phyloP scores from a whole-genome alignment of 2,888 invertebrate genomes.

The Noctua fimbriata region DNA sequence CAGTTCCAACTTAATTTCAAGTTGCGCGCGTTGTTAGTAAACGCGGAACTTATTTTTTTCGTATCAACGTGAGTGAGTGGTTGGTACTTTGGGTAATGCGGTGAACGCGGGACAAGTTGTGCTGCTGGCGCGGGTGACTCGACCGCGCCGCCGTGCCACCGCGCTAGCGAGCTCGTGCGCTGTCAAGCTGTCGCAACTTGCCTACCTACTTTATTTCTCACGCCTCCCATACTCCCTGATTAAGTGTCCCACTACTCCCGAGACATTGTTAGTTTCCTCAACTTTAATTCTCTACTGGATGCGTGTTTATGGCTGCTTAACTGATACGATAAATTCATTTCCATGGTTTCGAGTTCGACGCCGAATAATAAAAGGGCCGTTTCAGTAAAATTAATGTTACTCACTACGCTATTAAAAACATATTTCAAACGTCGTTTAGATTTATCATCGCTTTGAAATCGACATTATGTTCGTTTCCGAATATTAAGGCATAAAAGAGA shows the following conservation, averaged over 20 bases:
- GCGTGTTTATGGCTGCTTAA: constrained; percentile 31
- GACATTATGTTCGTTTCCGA: constrained; percentile 43
- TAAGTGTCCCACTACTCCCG: constrained; percentile 57
- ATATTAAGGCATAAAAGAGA: constrained; percentile 48
- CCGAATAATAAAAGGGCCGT: constrained; percentile 48
- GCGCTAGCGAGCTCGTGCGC: constrained; percentile 54
- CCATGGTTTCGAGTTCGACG: constrained; percentile 12
- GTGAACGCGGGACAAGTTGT: constrained; percentile 64
- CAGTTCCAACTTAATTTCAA: constrained; percentile 78
- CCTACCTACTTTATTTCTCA: constrained; percentile 69
- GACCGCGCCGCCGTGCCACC: constrained; percentile 50
- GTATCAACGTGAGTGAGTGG: constrained; percentile 61
- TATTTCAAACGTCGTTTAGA: constrained; percentile 49
- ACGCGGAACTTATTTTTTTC: constrained; percentile 66
- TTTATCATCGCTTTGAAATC: constrained; percentile 54
- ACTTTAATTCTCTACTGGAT: constrained; percentile 29
- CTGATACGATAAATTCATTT: constrained; percentile 38
- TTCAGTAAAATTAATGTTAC: constrained; percentile 53
- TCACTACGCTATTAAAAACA: constrained; percentile 52
- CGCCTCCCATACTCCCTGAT: constrained; percentile 67
- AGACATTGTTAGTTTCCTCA: constrained; percentile 29
- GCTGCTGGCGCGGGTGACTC: constrained; percentile 63
- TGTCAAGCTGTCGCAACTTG: constrained; percentile 73
- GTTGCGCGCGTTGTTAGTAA: constrained; percentile 70
- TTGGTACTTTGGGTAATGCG: constrained; percentile 57